Base-by-base conservation (phyloP, 2,888 invertebrate species). In the Drosophila anceps region DNA sequence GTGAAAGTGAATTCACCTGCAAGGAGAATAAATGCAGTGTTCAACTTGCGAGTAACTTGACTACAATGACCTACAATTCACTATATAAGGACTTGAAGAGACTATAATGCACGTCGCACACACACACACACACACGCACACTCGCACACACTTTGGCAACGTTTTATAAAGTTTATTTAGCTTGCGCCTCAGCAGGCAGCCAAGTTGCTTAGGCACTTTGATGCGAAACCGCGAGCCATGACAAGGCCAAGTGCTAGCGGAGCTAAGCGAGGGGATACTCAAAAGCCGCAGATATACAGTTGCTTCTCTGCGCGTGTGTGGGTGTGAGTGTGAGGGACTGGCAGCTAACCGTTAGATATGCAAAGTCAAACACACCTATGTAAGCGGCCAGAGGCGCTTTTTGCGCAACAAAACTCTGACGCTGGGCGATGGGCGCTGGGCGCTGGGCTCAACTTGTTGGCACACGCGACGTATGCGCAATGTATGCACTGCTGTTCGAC, bases 301-400 rank as follows among this genome's bases (percentile, higher is more conserved):
- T 46, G 43, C 24, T 18, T 24, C 20, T 51, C n/a, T n/a, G 33
- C 39, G 29, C 2, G 2, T n/a, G 33, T 43, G 29, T 2, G 2
- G 24, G 24, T 61, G 54, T 76, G 35, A 35, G 53, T 43, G 51
- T 29, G 70, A 46, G 43, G 27, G 29, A 69, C 48, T 68, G 61
- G 5, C 53, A 79, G 61, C 72, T 50, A 86, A 66, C 70, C 70
- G 73, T 71, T 82, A 71, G 76, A 69, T 82, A 85, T 83, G 81
- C 81, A 83, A 88, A 83, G 81, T 77, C 83, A 83, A 87, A 80
- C 76, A 76, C 68, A 76, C 68, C 76, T 70, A 43, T 68, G 73
- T 39, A 59, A 76, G 35, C 37, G 51, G 58, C 78, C 72, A 65
- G 44, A 13, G 72, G 76, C 64, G 35, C 46, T 51, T 67, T 48